A percentile compares a stretch with the other conserved stretches of the same genome.
Evolutionary conservation across 2,113 vertebrate genomes (phyloP).

Genomic region (Acanthochromis polyacanthus): DNA sequence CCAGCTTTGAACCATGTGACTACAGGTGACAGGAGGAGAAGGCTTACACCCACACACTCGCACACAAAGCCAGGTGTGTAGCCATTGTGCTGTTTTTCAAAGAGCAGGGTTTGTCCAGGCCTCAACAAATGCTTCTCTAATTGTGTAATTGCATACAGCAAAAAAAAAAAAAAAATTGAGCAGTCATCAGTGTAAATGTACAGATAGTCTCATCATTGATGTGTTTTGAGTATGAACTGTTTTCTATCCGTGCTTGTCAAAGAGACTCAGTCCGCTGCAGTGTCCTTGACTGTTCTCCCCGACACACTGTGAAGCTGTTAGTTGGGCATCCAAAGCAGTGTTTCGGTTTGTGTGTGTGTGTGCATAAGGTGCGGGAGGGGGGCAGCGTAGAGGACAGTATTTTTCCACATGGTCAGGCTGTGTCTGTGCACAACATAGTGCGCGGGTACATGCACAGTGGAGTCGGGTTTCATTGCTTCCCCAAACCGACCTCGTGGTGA

Average conservation of each 20-base stretch:
- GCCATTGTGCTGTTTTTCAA: constrained; percentile 26
- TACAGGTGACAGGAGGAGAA: constrained; percentile 65
- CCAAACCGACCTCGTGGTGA: constrained; percentile 29
- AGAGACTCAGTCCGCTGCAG: constrained; percentile 16
- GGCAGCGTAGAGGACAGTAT: constrained; percentile 57
- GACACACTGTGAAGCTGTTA: constrained; percentile 16
- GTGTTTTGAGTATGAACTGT: too few relatives aligned
- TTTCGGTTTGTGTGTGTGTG: constrained; percentile 10
- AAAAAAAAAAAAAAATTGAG: constrained; percentile 5
- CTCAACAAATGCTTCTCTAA: background rate
- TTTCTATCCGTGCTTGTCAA: background rate
- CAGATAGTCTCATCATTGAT: background rate
- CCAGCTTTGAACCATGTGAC: constrained; percentile 79
- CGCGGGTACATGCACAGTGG: constrained; percentile 38
- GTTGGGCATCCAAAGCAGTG: constrained; percentile 17
- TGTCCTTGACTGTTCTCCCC: constrained; percentile 58
- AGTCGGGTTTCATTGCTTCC: constrained; percentile 69
- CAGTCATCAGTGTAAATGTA: background rate
- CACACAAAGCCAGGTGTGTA: constrained; percentile 56
- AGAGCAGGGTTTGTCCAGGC: background rate
- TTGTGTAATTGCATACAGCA: background rate
- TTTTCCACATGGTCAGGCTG: constrained; percentile 67
- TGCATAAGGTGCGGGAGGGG: constrained; percentile 41
- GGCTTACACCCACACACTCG: constrained; percentile 58
- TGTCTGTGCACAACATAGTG: constrained; percentile 3